Base-by-base conservation (phyloP, 2,797 vertebrate genomes). In the Holocentrus rufus region DNA sequence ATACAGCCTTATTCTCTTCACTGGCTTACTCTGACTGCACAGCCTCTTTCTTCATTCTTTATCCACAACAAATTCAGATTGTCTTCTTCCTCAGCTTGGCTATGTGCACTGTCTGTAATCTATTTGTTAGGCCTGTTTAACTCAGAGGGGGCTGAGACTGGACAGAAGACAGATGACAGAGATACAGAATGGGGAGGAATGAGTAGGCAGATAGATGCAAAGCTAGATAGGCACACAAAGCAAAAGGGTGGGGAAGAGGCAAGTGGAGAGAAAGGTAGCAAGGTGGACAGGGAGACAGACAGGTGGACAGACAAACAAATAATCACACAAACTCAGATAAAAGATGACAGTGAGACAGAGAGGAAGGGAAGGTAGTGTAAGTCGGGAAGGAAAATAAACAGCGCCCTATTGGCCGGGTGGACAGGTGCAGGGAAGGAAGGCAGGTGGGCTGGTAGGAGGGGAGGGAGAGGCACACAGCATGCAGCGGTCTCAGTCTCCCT, bases 31-130 rank as follows among this genome's bases (percentile, higher is more conserved):
- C 89, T 88, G 86, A 89, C 89, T 88, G 85, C 85, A 87, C 84
- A 88, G 80, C 75, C 86, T 88, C 85, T 82, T 76, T 65, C 84
- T 83, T 80, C 82, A 79, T 91, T 87, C 87, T 86, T 85, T 87
- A 77, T 77, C 87, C 87, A 86, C 87, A 83, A 90, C 88, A 89
- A 91, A 92, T 92, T 92, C 89, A 90, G 86, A 93, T 92, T 92
- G 92, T 93, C 91, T 93, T 88, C 88, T 88, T 91, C 81, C 88
- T 90, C 89, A 87, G 85, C 85, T 85, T 85, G 81, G 85, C 91
- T 87, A 77, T 86, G 53, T 80, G 85, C 86, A 82, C 83, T 75
- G 86, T 85, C 89, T 89, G 88, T 90, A 92, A 93, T 92, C 86
- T 92, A 91, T 92, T 92, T 90, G 90, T 90, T 87, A 73, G 70